A percentile compares a stretch with the other conserved stretches of the same genome.
Conservation (phyloP, 2,797 vertebrate species). For the Peromyscus melanophrys region DNA sequence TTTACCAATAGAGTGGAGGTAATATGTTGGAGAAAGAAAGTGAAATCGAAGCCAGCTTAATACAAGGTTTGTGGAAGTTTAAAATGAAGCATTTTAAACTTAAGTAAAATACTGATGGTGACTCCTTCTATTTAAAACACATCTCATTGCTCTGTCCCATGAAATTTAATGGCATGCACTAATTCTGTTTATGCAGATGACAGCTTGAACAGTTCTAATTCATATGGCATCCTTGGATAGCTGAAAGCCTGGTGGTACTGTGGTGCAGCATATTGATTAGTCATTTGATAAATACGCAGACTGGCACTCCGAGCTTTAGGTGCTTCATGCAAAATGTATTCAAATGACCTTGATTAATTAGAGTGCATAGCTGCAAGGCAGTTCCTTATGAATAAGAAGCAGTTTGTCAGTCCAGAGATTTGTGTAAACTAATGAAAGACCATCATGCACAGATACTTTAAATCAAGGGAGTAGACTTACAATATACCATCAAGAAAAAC, state of each 20-base stretch:
- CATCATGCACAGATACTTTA: constrained; percentile 55
- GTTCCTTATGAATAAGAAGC: constrained; percentile 79
- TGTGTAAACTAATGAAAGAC: constrained; percentile 81
- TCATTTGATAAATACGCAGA: constrained; percentile 92
- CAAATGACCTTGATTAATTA: constrained; percentile 91
- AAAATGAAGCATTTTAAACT: constrained; percentile 85
- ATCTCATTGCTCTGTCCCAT: constrained; percentile 80
- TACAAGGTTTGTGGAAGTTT: constrained; percentile 87
- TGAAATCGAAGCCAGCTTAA: constrained; percentile 90
- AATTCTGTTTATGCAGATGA: constrained; percentile 87
- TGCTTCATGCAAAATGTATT: constrained; percentile 91
- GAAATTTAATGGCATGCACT: constrained; percentile 82
- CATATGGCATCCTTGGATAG: constrained; percentile 85
- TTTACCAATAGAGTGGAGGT: constrained; percentile 90
- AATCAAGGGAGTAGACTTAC: constrained; percentile 16
- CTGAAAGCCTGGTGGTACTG: constrained; percentile 85
- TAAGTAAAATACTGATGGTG: constrained; percentile 85
- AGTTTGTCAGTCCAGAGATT: constrained; percentile 85
- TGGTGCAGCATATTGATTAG: constrained; percentile 91
- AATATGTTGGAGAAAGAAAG: constrained; percentile 90
- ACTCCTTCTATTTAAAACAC: constrained; percentile 78
- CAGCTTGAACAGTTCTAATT: constrained; percentile 88
- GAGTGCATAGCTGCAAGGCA: constrained; percentile 86
- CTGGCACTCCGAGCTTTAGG: constrained; percentile 88
- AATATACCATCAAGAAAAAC: neutral